These are phyloP conservation scores for Stenodema calcarata DNA, from an alignment of 2,888 invertebrate species.

Conservation along the genomic window DNA sequence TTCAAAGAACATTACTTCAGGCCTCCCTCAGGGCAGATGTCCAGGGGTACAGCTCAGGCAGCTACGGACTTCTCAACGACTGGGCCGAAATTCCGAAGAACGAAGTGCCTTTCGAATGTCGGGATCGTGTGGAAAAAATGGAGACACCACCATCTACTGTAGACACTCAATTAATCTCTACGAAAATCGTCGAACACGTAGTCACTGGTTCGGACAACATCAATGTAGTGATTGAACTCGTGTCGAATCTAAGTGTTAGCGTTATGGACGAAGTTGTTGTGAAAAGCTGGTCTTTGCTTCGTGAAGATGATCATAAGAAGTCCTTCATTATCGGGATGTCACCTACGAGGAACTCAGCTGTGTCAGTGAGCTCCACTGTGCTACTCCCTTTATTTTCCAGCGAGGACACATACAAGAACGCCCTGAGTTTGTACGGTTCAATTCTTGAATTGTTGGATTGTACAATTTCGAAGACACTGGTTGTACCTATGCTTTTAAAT, in stretches of 20 bases:
- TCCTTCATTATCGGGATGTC: conserved; percentile 34
- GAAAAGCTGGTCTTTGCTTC: background rate
- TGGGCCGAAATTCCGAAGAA: background rate
- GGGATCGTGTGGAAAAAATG: background rate
- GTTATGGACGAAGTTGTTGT: background rate
- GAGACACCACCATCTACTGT: background rate
- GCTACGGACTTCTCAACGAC: conserved; percentile 18
- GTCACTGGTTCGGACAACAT: background rate
- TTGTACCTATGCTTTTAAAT: conserved; percentile 9
- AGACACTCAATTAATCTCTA: background rate
- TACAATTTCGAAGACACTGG: background rate
- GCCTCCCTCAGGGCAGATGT: background rate
- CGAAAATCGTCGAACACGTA: background rate
- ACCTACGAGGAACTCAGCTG: conserved; percentile 1
- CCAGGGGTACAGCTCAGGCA: background rate
- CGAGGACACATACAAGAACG: background rate
- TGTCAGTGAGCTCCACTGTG: background rate
- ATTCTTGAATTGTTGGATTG: conserved; percentile 5
- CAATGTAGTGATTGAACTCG: conserved; percentile 27
- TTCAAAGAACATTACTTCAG: background rate
- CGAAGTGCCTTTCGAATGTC: background rate
- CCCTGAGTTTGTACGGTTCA: background rate
- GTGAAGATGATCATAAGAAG: background rate
- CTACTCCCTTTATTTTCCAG: background rate
- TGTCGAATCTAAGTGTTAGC: background rate